Base-by-base conservation (phyloP, 2,888 invertebrate genomes). In the Gymnosoma rotundatum region DNA sequence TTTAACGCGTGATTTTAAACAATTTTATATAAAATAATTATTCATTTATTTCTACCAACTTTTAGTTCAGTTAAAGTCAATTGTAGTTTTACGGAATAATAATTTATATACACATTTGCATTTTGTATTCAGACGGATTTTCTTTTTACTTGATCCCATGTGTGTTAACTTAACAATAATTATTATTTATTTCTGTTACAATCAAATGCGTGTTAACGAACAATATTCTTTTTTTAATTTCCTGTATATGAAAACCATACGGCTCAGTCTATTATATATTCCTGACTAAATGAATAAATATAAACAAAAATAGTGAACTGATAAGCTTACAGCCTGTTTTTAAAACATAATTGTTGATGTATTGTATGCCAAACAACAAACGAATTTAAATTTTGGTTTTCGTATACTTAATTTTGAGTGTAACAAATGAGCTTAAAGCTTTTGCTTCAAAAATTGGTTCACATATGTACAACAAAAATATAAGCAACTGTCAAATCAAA, bases 221-320 rank as follows among this genome's bases (percentile, higher is more conserved):
- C 81, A 78, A 81, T 84, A 84, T 84, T 78, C 69, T 81, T 81
- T 69, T 81, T 81, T 60, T 81, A 81, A 81, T 84, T 84, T 84
- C 76, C 80, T 84, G 58, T 78, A 25, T 69, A 60, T 48, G 63
- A 79, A 78, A 79, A 63, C 48, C 50, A 14, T 58, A 79, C 14
- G 38, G 14, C 16, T 54, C 20, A 20, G 38, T 42, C 36, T 67
- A 60, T 70, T 58, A 36, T 32, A 58, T 66, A 66, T 69, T 20
- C 67, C 21, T 21, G 16, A 48, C 10, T 52, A 16, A 18, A 38
- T 72, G 63, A 12, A 38, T 10, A 42, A 50, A 69, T 38, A 36
- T 48, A 36, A 70, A 78, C 58, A 45, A 63, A 56, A 20, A 52
- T 50, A 52, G 32, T 64, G 50, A 60, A 66, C 69, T 61, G 58